Evolutionary conservation across 2,113 vertebrate genomes (phyloP), one percentile per base, ranked within the genome.

Genomic region (Balaeniceps rex): DNA sequence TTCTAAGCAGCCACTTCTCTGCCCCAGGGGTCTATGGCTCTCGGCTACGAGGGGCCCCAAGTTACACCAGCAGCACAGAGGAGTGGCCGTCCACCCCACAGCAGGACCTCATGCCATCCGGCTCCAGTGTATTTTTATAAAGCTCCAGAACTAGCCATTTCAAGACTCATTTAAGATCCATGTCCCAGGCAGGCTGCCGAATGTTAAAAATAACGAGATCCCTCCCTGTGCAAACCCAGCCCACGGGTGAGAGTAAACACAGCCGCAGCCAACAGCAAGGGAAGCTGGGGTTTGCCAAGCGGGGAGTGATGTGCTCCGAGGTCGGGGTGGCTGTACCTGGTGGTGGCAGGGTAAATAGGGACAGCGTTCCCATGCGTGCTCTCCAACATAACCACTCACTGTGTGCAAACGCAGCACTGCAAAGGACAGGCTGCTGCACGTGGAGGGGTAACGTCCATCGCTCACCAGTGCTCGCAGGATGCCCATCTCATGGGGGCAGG

Each of bases 361-460:
- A 54, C 5, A 9, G 33, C 6, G 1, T n/a, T 31, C 17, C 51
- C 26, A 8, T 0, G 8, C 6, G 23, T 17, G 18, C 14, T 12
- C 25, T 5, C 31, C 13, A 7, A 22, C 6, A 3, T 4, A 8
- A 19, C 19, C 12, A 0, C 25, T 7, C 0, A 0, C 79, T 7
- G 13, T 12, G 1, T 13, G 38, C 34, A 16, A 25, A n/a, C 1
- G 13, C 14, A 13, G 18, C 7, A 3, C 3, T 5, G 76, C n/a
- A 16, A 52, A 60, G 34, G 23, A 4, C 4, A 2, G 60, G 24
- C 28, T 25, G 57, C 44, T 12, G 33, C 3, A 10, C 11, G 4
- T 4, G 14, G 28, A 5, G 36, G 25, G 23, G 22, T 6, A 4
- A 7, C 5, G 2, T 6, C 68, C 31, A 2, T 14, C 31, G 7